Evolutionary conservation across 2,888 invertebrate genomes (phyloP), one percentile per base, ranked within the genome.

Genomic region (Erebia epiphron): DNA sequence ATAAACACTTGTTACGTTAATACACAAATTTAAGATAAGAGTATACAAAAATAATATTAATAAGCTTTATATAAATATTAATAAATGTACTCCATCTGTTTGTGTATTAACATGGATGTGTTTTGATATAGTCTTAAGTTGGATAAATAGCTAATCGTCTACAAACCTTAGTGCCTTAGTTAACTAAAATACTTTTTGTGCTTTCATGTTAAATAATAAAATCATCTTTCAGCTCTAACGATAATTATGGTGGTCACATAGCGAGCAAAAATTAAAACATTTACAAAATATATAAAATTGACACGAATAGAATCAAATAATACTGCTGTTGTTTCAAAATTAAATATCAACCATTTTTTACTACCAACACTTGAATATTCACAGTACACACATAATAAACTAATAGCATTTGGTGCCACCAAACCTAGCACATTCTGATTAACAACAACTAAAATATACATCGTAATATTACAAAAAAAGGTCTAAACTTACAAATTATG

Each of bases 371-470:
- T 62, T 62, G 18, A 21, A 49, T 21, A 62, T 61, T 46, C 46
- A 49, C 21, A 49, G 46, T 49, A 62, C 21, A 18, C 13, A 49
- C 18, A 9, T 49, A 62, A 2, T 14, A 18, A 49, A 49, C 21
- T 21, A 49, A 49, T 46, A 49, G 7, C 46, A 49, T 54, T 68
- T 66, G 68, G 68, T 65, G 71, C 68, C 68, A 68, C 35, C 54
- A 58, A 65, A 57, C 46, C 52, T 50, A 57, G 62, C 41, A 26
- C 26, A 49, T 11, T n/a, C n/a, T 61, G 18, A 18, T 41, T 13
- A 54, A 18, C 18, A 46, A 18, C 46, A 49, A 18, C 21, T n/a
- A n/a, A n/a, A n/a, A n/a, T n/a, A 46, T 11, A 62, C 8, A 2
- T 49, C 46, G 21, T 3, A 18, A 14, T 46, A 14, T 13, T 62